Conservation (phyloP, 1,140 invertebrate species). For the Elymnias hypermnestra region DNA sequence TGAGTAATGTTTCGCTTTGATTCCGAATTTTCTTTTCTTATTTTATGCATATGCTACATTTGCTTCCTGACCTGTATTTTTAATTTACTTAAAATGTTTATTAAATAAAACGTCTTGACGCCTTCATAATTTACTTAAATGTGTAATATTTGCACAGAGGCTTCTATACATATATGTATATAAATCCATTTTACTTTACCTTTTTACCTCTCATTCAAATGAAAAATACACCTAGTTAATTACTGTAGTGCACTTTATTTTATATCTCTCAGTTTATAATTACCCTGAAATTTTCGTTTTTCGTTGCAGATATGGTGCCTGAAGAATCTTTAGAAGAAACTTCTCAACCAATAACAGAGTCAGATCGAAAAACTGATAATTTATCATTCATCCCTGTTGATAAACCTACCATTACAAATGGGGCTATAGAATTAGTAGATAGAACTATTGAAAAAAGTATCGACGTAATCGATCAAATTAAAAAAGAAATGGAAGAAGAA, state of each 20-base stretch:
- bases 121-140: not conserved
- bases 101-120: not conserved
- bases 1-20: constrained; percentile 75
- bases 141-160: not conserved
- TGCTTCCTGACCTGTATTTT: constrained; percentile 34
- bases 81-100: not conserved
- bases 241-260: not conserved
- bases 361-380: constrained; percentile 70
- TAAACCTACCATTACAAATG: constrained; percentile 65
- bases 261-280: not conserved
- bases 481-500: constrained; percentile 68
- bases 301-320: constrained; percentile 56
- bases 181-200: no score
- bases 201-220: no score
- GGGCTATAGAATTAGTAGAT: constrained; percentile 64
- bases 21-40: constrained; percentile 46
- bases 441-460: constrained; percentile 68
- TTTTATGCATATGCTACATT: constrained; percentile 36
- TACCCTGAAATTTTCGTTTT: constrained; percentile 14
- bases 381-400: constrained; percentile 70
- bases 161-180: not conserved
- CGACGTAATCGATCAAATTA: constrained; percentile 68
- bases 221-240: not conserved
- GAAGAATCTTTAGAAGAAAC: constrained; percentile 54
- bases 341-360: constrained; percentile 48